Evolutionary conservation across 2,888 invertebrate genomes (phyloP).

Genomic region (Bhutanitis thaidina): DNA sequence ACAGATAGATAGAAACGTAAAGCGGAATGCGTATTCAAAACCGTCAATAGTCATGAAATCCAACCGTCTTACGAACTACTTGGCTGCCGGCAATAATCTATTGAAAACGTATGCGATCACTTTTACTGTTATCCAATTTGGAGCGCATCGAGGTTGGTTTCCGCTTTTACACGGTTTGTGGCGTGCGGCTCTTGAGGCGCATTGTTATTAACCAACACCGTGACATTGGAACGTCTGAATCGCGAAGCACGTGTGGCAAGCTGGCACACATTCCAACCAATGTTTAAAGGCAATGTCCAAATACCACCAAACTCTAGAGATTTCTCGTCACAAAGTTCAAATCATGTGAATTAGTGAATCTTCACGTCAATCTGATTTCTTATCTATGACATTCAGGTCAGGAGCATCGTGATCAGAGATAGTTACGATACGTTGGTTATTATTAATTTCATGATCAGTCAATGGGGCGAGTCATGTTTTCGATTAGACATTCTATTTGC

Average conservation of each 20-base stretch:
- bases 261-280: constrained; percentile 62
- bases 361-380: constrained; percentile 62
- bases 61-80: constrained; percentile 29
- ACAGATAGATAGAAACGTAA: constrained; percentile 36
- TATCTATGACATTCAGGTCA: constrained; percentile 69
- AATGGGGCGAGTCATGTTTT: constrained; percentile 59
- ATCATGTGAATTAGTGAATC: constrained; percentile 52
- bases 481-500: constrained; percentile 37
- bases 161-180: constrained; percentile 77
- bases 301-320: not conserved
- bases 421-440: constrained; percentile 52
- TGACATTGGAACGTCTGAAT: constrained; percentile 54
- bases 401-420: constrained; percentile 58
- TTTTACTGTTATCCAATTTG: constrained; percentile 79
- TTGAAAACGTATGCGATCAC: constrained; percentile 73
- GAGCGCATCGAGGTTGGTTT: constrained; percentile 69
- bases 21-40: constrained; percentile 50
- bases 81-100: constrained; percentile 53
- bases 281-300: constrained; percentile 29
- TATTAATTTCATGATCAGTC: constrained; percentile 64
- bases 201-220: constrained; percentile 65
- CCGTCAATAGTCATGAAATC: constrained; percentile 61
- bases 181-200: constrained; percentile 48
- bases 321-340: constrained; percentile 27
- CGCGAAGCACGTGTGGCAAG: constrained; percentile 47